Percentiles rank a stretch among this genome's conserved stretches.
Evolutionary conservation across 35 echinoderm and acorn worm genomes (phyloP).

Genomic region (Apostichopus parvimensis): DNA sequence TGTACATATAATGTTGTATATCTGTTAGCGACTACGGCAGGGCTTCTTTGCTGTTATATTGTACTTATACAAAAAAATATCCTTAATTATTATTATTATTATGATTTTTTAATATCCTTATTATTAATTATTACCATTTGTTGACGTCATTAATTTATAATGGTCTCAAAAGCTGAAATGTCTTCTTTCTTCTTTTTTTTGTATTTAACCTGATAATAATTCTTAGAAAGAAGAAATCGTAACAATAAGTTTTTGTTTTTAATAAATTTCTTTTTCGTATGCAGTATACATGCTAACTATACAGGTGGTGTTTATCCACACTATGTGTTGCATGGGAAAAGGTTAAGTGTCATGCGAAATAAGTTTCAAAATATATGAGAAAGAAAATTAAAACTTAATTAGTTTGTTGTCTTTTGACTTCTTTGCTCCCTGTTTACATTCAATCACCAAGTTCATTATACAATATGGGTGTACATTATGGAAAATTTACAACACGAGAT

Average conservation of each 20-base stretch:
- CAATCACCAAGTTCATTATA: no score
- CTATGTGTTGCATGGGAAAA: not conserved
- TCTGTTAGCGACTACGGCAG: constrained; percentile 47
- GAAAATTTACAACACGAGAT: no score
- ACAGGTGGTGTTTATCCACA: not conserved
- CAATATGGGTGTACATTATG: no score
- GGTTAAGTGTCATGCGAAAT: not conserved
- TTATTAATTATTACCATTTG: not conserved
- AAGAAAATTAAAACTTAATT: not conserved
- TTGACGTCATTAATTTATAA: constrained; percentile 50
- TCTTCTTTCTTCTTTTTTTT: not conserved
- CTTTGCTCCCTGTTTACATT: no score
- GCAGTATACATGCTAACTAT: not conserved
- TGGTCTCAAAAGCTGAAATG: constrained; percentile 20
- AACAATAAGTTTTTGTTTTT: not conserved
- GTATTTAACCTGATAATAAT: not conserved
- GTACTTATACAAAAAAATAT: constrained; percentile 26
- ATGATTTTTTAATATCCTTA: not conserved
- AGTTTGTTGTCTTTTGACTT: no score
- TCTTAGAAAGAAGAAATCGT: not conserved
- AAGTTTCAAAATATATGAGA: not conserved
- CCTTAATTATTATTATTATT: not conserved
- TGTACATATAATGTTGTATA: constrained; percentile 45
- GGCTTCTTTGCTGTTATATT: constrained; percentile 38
- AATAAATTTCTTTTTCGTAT: no score